phyloP scores from a whole-genome alignment of 2,888 invertebrate genomes.

The Acholoe squamosa region DNA sequence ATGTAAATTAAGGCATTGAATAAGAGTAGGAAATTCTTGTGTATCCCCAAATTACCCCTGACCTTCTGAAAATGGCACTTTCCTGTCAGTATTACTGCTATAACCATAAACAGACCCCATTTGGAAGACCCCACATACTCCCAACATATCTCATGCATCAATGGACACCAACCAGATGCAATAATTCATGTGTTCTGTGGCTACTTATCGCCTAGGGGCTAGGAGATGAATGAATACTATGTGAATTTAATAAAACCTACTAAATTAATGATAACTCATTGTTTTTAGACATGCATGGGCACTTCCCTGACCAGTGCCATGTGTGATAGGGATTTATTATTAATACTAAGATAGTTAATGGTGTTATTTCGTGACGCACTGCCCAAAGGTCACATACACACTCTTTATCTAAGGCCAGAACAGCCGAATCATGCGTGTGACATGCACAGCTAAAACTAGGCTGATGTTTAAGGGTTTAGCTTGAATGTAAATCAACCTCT shows the following conservation, averaged over 20 bases:
- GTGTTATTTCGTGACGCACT: slow-evolving; percentile 33
- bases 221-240: neutral
- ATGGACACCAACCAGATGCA: no score
- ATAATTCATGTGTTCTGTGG: no score
- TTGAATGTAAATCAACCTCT: no score
- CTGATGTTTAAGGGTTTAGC: neutral
- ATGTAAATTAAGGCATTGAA: no score
- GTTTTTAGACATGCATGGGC: slow-evolving; percentile 33
- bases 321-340: slow-evolving; percentile 23
- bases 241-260: neutral
- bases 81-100: no score
- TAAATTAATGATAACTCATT: slow-evolving; percentile 42
- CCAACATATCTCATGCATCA: no score
- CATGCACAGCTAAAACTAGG: neutral
- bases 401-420: neutral
- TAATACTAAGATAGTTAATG: slow-evolving; percentile 23
- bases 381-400: slow-evolving; percentile 8
- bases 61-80: no score
- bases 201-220: no score
- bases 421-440: neutral
- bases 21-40: no score
- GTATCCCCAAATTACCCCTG: no score
- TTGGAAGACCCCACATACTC: no score
- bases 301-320: neutral
- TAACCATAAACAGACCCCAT: no score